These are phyloP conservation scores for Bombus cullumanus DNA, from an alignment of 1,140 invertebrate genomes.

Conservation along the genomic window DNA sequence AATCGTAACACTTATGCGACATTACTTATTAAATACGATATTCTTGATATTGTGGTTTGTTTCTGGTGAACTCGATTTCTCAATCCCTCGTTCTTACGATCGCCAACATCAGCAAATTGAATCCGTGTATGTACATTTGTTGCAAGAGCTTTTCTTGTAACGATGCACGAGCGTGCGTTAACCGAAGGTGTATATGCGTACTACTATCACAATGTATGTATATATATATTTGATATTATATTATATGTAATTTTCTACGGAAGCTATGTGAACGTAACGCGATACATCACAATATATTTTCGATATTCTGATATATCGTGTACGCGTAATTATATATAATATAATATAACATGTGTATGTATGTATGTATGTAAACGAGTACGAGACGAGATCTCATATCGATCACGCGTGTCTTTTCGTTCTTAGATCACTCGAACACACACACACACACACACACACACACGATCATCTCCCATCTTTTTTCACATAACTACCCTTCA, in stretches of 20 bases:
- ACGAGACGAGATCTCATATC: conserved; percentile 42
- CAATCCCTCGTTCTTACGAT: neutral
- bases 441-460: neutral
- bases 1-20: neutral
- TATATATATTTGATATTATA: conserved; percentile 25
- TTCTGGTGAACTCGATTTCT: neutral
- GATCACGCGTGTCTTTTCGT: conserved; percentile 33
- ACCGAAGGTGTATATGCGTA: neutral
- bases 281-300: conserved; percentile 26
- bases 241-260: conserved; percentile 49
- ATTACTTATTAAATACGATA: neutral
- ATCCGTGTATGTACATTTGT: conserved; percentile 16
- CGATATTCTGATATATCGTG: conserved; percentile 24
- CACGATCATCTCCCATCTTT: conserved; percentile 3
- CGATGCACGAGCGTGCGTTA: neutral
- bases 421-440: conserved; percentile 18
- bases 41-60: neutral
- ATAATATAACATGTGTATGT: conserved; percentile 24
- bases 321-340: conserved; percentile 37
- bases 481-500: conserved; percentile 8
- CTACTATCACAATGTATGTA: neutral
- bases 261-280: neutral
- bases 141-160: neutral
- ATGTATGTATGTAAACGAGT: conserved; percentile 32
- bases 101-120: neutral